phyloP scores from a whole-genome alignment of 2,113 vertebrate species.

The Notothenia coriiceps region DNA sequence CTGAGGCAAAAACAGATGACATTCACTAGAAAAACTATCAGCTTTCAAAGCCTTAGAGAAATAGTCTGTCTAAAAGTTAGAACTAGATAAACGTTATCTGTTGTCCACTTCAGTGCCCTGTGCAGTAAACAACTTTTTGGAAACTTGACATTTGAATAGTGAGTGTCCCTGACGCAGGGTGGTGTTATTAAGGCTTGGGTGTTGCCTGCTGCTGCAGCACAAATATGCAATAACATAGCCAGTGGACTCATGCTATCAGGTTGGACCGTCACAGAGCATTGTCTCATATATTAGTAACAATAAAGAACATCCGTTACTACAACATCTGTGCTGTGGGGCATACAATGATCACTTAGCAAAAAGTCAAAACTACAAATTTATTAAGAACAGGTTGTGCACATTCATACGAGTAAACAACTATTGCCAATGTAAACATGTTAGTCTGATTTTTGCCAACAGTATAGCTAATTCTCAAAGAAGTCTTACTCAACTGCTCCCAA shows the following conservation, averaged over 20 bases:
- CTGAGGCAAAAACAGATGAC: slow-evolving; percentile 70
- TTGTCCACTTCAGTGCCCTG: background rate
- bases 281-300: slow-evolving; percentile 31
- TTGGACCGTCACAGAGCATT: slow-evolving; percentile 57
- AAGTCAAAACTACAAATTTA: slow-evolving; percentile 37
- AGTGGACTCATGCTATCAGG: slow-evolving; percentile 57
- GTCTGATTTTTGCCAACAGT: slow-evolving; percentile 24
- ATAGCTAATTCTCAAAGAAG: slow-evolving; percentile 35
- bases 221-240: slow-evolving; percentile 77
- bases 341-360: slow-evolving; percentile 23
- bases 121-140: background rate
- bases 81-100: slow-evolving; percentile 4
- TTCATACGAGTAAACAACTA: slow-evolving; percentile 28
- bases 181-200: slow-evolving; percentile 72
- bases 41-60: slow-evolving; percentile 20
- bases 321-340: slow-evolving; percentile 31
- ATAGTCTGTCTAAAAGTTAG: background rate
- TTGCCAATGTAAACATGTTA: slow-evolving; percentile 17
- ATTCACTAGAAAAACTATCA: slow-evolving; percentile 32
- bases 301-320: slow-evolving; percentile 21
- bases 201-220: slow-evolving; percentile 69
- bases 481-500: slow-evolving; percentile 63
- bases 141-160: slow-evolving; percentile 38
- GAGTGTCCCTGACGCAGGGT: slow-evolving; percentile 58
- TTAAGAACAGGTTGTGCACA: slow-evolving; percentile 33